phyloP scores from a whole-genome alignment of 2,113 vertebrate species.

The Corythornis cristatus region DNA sequence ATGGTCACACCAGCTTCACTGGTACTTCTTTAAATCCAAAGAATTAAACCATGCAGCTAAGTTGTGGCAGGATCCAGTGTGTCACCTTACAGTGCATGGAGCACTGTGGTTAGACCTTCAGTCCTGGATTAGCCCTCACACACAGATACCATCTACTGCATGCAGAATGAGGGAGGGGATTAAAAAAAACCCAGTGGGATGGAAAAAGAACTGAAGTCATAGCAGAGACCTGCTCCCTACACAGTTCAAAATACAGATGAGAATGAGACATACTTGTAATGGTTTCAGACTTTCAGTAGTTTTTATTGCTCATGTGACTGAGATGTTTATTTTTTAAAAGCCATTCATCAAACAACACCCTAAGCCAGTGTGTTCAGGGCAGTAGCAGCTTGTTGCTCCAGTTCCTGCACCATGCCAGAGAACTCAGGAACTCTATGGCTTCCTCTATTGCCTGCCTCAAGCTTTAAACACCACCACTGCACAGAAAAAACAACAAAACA shows the following conservation, averaged over 20 bases:
- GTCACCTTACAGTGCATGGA: background rate
- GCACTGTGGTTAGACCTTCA: background rate
- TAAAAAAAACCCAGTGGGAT: background rate
- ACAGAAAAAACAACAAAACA: background rate
- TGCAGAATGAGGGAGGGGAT: background rate
- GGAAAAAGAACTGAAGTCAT: background rate
- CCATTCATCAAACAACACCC: slow-evolving; percentile 11
- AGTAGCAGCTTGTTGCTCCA: slow-evolving; percentile 3
- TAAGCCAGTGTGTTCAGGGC: background rate
- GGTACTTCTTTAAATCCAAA: background rate
- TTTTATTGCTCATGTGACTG: background rate
- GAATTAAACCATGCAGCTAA: background rate
- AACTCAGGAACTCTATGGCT: slow-evolving; percentile 67
- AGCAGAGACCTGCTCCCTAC: background rate
- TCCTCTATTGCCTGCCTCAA: slow-evolving; percentile 66
- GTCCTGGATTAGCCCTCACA: background rate
- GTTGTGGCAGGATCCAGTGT: background rate
- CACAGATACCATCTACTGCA: background rate
- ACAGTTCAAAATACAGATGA: background rate
- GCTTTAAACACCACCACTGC: background rate
- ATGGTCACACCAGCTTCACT: background rate
- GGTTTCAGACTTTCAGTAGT: background rate
- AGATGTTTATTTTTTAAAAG: background rate
- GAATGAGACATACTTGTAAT: accelerated
- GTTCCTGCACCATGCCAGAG: slow-evolving; percentile 51